A percentile compares a stretch with the other conserved stretches of the same genome.
phyloP scores from a whole-genome alignment of 2,797 vertebrate species.

The Acanthiza pusilla region DNA sequence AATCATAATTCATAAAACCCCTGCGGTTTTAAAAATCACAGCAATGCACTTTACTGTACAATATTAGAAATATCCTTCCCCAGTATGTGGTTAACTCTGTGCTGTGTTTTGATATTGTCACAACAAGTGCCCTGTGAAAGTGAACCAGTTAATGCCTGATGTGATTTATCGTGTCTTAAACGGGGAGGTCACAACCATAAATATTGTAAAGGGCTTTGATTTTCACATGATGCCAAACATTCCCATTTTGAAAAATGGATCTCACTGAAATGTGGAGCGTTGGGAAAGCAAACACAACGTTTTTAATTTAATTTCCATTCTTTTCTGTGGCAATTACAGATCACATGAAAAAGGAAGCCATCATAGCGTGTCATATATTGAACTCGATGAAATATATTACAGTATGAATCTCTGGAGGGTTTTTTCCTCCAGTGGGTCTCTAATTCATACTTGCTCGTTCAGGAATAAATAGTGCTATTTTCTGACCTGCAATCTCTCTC shows the following conservation, averaged over 20 bases:
- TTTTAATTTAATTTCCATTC: conserved; percentile 5
- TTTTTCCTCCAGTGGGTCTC: not conserved
- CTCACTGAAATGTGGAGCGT: not conserved
- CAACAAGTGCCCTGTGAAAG: not conserved
- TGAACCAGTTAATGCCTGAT: not conserved
- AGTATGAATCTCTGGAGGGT: not conserved
- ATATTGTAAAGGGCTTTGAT: conserved; percentile 3
- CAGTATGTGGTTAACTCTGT: not conserved
- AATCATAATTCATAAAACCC: not conserved
- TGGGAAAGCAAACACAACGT: not conserved
- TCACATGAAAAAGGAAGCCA: not conserved
- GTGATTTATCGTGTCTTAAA: conserved; percentile 35
- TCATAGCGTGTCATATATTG: not conserved
- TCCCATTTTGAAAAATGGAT: not conserved
- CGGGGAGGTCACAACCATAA: not conserved
- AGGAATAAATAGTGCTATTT: not conserved
- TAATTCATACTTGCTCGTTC: not conserved
- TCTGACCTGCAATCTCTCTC: not conserved
- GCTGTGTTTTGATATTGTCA: not conserved
- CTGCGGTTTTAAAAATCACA: not conserved
- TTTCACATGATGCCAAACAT: not conserved
- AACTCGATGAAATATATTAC: not conserved
- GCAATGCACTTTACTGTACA: rapidly evolving
- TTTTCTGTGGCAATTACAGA: not conserved
- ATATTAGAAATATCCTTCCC: not conserved